Evolutionary conservation across 2,888 invertebrate species (phyloP).

Genomic region (Dolomedes plantarius): DNA sequence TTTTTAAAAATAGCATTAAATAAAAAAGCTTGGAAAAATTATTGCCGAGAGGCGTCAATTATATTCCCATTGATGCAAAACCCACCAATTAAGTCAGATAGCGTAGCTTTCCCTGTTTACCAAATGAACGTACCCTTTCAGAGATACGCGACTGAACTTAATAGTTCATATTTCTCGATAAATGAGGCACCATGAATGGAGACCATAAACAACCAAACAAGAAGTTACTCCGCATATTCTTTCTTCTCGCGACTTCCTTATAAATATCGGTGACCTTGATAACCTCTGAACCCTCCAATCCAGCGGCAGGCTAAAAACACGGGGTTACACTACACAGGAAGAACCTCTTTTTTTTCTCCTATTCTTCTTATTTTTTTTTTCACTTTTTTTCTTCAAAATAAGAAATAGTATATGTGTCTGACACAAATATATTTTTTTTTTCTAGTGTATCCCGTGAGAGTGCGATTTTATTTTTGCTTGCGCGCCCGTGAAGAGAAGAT

Average conservation of each 20-base stretch:
- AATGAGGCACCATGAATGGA: not conserved
- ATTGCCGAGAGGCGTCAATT: too few relatives aligned
- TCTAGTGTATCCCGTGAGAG: not conserved
- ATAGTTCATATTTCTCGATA: not conserved
- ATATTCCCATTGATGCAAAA: too few relatives aligned
- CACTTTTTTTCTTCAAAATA: not conserved
- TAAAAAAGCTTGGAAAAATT: too few relatives aligned
- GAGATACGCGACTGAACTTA: not conserved
- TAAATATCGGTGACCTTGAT: constrained; percentile 6
- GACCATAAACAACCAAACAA: not conserved
- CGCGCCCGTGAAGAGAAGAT: not conserved
- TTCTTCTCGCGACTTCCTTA: not conserved
- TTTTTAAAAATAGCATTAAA: too few relatives aligned
- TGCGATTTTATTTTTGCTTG: too few relatives aligned
- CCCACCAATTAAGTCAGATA: too few relatives aligned
- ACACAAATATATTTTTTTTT: not conserved
- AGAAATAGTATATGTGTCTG: not conserved
- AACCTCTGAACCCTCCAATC: not conserved
- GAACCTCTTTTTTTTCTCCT: not conserved
- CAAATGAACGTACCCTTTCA: not conserved
- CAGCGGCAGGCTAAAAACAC: not conserved
- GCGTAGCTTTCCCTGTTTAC: not conserved
- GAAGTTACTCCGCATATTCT: not conserved
- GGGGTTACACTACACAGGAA: not conserved
- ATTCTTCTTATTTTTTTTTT: not conserved